phyloP scores from a whole-genome alignment of 2,797 vertebrate species.

The Eidolon dupreanum region DNA sequence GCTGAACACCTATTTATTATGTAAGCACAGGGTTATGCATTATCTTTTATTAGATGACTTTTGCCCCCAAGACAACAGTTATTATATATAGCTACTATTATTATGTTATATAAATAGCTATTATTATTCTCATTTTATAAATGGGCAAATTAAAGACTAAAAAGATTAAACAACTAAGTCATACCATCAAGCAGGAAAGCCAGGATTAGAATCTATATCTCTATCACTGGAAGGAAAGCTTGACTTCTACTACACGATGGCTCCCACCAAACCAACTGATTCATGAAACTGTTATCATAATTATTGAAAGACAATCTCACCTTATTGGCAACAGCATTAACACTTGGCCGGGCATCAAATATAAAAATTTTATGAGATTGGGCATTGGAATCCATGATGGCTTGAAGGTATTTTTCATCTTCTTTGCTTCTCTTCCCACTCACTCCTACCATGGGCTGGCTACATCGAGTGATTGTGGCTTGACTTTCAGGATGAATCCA shows the following conservation, averaged over 20 bases:
- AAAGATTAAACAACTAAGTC: neutral
- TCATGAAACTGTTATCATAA: neutral
- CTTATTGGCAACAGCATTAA: constrained; percentile 98
- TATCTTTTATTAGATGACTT: neutral
- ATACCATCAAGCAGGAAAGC: neutral
- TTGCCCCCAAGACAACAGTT: neutral
- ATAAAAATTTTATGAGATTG: constrained; percentile 99
- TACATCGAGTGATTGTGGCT: constrained; percentile 95
- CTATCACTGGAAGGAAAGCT: neutral
- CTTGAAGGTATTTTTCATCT: constrained; percentile 97
- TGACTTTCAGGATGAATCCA: constrained; percentile 99
- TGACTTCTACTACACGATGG: neutral
- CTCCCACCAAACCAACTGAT: neutral
- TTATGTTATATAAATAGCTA: neutral
- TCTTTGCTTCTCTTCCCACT: constrained; percentile 97
- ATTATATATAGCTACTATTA: no score
- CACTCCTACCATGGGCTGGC: constrained; percentile 97
- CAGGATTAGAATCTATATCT: neutral
- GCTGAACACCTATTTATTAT: neutral
- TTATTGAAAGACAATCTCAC: constrained; percentile 79
- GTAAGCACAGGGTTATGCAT: neutral
- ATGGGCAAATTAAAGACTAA: neutral
- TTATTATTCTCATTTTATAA: neutral
- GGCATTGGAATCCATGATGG: constrained; percentile 98
- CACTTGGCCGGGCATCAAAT: constrained; percentile 96